Conservation (phyloP, 2,888 invertebrate genomes). For the Leucoma salicis region DNA sequence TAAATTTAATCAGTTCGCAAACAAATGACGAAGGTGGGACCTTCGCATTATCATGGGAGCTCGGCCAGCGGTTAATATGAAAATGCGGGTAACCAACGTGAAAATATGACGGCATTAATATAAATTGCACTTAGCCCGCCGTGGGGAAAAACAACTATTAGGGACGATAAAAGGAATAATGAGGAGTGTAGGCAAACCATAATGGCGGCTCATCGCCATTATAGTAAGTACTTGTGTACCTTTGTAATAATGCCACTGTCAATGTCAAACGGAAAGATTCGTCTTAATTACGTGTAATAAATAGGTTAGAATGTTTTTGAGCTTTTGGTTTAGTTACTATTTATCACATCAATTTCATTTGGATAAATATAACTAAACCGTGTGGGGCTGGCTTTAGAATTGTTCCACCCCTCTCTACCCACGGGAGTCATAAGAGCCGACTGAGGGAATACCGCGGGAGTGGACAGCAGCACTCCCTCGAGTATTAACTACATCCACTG, state of each 20-base stretch:
- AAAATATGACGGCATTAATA: conserved; percentile 78
- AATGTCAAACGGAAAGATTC: conserved; percentile 17
- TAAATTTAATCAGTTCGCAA: conserved; percentile 75
- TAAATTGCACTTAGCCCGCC: conserved; percentile 70
- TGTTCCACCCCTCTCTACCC: too few relatives aligned
- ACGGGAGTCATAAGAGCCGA: too few relatives aligned
- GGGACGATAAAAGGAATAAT: conserved; percentile 32
- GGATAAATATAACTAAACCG: too few relatives aligned
- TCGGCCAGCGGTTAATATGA: conserved; percentile 70
- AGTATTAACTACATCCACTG: too few relatives aligned
- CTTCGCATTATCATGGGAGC: conserved; percentile 66
- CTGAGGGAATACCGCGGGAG: too few relatives aligned
- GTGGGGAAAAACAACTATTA: conserved; percentile 64
- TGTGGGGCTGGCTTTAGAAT: too few relatives aligned
- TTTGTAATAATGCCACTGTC: conserved; percentile 11
- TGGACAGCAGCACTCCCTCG: too few relatives aligned
- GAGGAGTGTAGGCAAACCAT: conserved; percentile 25
- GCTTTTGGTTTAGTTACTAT: too few relatives aligned
- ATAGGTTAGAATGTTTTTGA: not conserved
- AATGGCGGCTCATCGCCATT: conserved; percentile 34
- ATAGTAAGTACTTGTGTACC: conserved; percentile 14
- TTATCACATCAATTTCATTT: too few relatives aligned
- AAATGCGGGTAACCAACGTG: conserved; percentile 73
- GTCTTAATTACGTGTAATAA: conserved; percentile 5
- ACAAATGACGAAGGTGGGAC: conserved; percentile 75